phyloP scores from a whole-genome alignment of 2,797 vertebrate genomes.

The Naso thynnoides region DNA sequence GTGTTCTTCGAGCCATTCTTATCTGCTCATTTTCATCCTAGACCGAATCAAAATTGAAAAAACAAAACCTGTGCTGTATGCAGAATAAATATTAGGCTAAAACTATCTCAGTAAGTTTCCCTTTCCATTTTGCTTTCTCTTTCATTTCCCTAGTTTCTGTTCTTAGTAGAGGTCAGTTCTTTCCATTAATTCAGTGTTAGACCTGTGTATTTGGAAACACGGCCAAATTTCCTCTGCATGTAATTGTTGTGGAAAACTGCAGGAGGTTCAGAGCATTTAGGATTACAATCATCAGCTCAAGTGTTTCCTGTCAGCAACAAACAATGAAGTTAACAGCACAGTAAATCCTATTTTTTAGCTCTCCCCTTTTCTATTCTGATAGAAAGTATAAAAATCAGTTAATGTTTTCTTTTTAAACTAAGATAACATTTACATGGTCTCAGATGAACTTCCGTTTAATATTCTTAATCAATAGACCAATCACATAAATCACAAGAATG shows the following conservation, averaged over 20 bases:
- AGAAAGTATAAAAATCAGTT: neutral
- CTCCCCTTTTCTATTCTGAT: neutral
- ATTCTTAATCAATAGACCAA: neutral
- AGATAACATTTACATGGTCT: neutral
- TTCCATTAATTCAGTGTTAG: neutral
- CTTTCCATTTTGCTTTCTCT: conserved; percentile 20
- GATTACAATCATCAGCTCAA: conserved; percentile 24
- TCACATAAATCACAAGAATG: neutral
- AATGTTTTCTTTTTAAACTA: neutral
- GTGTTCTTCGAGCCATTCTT: neutral
- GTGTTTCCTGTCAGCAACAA: conserved; percentile 35
- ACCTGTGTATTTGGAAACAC: conserved; percentile 12
- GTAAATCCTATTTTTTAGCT: conserved; percentile 16
- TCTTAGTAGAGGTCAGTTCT: neutral
- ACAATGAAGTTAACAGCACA: conserved; percentile 40
- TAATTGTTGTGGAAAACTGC: conserved; percentile 16
- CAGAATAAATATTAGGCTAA: neutral
- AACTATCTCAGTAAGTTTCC: neutral
- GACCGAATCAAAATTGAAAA: neutral
- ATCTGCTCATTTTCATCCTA: neutral
- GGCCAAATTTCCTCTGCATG: neutral
- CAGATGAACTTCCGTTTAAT: neutral
- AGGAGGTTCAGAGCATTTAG: conserved; percentile 32
- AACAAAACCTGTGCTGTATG: neutral
- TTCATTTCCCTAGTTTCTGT: conserved; percentile 4